Base-by-base conservation (phyloP, 2,888 invertebrate genomes). In the Pollenia amentaria region DNA sequence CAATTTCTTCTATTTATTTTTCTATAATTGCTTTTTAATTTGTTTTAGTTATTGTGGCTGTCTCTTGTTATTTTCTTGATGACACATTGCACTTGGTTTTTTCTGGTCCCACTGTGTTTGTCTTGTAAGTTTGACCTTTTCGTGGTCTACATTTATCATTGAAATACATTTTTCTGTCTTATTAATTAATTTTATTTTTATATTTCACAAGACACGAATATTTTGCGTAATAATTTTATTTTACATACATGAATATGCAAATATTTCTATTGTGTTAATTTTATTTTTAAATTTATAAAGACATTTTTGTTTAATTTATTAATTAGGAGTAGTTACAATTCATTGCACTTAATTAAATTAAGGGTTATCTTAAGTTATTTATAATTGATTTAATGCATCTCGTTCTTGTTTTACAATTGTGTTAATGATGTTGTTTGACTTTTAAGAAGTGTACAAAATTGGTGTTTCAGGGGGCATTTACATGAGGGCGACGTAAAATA, bases 151-250 rank as follows among this genome's bases (percentile, higher is more conserved):
- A 76, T 79, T 80, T 87, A 57, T 84, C 75, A 86, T 80, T 85
- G 76, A 72, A 82, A 80, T 81, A 53, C 60, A 69, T 72, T 85
- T 69, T n/a, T 67, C 60, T 70, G 70, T 62, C 16, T 62, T 76
- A 46, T 86, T 79, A 83, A 83, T 86, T 83, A 70, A 65, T 76
- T 76, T 84, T 64, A 70, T 77, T 64, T 73, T 73, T 78, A 82
- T 46, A 78, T 83, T 78, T 53, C 51, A 62, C 84, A 78, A 87
- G 85, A 75, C 64, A 60, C 60, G 86, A 89, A 84, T 62, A 85
- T 84, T 88, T 44, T 76, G 16, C 51, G 62, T 77, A 87, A 87
- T 78, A 84, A 80, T 77, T 77, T 85, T 29, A 75, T 73, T 84
- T 78, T 48, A 55, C 75, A 82, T 76, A 83, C 55, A 72, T 82